These are phyloP conservation scores for Lepidotrigona ventralis DNA, from an alignment of 1,140 invertebrate species.

Conservation along the genomic window DNA sequence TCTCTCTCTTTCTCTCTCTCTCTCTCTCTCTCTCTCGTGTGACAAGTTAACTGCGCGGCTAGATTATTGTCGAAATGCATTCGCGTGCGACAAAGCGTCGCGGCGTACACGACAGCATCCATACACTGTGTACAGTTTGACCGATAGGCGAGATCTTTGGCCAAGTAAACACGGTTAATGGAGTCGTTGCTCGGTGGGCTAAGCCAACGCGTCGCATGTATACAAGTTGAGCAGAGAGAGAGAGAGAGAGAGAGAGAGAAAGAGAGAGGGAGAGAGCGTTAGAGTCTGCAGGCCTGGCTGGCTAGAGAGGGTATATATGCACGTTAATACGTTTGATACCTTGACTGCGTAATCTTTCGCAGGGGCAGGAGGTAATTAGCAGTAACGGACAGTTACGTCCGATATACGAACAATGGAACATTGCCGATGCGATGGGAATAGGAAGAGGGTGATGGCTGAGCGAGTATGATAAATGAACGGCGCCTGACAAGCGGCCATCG, in stretches of 20 bases:
- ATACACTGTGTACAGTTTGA: conserved; percentile 23
- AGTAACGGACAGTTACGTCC: conserved; percentile 72
- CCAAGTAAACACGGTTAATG: conserved; percentile 61
- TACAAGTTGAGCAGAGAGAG: neutral
- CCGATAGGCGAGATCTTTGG: conserved; percentile 53
- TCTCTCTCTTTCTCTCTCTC: no score
- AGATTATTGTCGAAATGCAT: conserved; percentile 38
- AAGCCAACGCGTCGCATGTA: conserved; percentile 36
- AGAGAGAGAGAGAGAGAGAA: neutral
- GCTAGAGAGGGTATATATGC: conserved; percentile 3
- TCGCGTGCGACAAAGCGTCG: conserved; percentile 30
- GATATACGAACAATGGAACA: conserved; percentile 75
- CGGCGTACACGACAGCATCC: conserved; percentile 23
- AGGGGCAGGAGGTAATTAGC: conserved; percentile 75
- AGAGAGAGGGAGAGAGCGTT: neutral
- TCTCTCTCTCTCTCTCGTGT: neutral
- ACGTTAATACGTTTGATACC: conserved; percentile 70
- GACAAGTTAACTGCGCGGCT: conserved; percentile 27
- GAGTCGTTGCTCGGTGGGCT: conserved; percentile 60
- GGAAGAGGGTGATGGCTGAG: conserved; percentile 75
- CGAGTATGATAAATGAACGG: conserved; percentile 80
- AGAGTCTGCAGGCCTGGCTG: no score
- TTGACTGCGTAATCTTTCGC: conserved; percentile 71
- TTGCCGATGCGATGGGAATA: conserved; percentile 71
- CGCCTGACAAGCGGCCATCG: conserved; percentile 79